Evolutionary conservation across 2,113 vertebrate species (phyloP).

Genomic region (Gnathonemus echidnorhynchus): DNA sequence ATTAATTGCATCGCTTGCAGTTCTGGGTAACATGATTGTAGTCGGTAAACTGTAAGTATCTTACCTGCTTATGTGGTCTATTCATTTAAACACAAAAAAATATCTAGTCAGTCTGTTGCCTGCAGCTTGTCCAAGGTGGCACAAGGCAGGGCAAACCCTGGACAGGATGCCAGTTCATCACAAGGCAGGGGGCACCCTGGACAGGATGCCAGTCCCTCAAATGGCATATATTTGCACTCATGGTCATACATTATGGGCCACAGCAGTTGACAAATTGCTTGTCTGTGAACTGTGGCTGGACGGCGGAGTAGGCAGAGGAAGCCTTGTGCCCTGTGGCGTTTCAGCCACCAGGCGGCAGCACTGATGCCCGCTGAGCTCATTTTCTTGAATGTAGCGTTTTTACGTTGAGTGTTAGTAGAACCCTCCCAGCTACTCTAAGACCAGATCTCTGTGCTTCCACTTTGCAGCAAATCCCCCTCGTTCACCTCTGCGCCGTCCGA

Average conservation of each 20-base stretch:
- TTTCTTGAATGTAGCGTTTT: background rate
- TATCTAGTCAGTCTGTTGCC: background rate
- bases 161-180: too few species aligned
- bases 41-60: background rate
- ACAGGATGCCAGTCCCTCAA: background rate
- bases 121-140: too few species aligned
- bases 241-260: background rate
- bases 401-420: background rate
- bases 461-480: background rate
- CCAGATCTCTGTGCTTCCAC: background rate
- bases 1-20: background rate
- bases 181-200: background rate
- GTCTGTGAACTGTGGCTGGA: background rate
- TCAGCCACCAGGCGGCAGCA: background rate
- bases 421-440: background rate
- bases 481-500: background rate
- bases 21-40: background rate
- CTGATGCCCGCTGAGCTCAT: background rate
- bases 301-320: background rate
- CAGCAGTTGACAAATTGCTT: background rate
- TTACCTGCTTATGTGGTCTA: background rate
- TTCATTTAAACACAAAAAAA: background rate
- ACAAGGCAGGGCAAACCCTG: too few species aligned
- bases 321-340: background rate
- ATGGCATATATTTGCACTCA: background rate